Conservation (phyloP, 2,113 vertebrate species). For the Eulemur rufifrons region DNA sequence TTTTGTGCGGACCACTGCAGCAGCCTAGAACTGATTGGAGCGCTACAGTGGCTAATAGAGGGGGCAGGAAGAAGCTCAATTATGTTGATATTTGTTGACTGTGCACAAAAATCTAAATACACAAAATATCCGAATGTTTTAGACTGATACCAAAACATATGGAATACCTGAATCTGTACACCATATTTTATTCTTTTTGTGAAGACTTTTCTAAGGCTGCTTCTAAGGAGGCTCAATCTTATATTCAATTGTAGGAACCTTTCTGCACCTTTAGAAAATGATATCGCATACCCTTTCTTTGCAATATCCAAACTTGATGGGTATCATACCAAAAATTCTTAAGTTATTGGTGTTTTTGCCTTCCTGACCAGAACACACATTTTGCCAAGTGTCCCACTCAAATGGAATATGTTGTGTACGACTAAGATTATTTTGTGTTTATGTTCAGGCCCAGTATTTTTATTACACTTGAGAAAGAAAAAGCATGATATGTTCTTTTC, state of each 20-base stretch:
- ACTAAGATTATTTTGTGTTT: neutral
- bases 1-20: neutral
- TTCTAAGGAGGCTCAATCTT: neutral
- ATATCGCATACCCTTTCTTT: neutral
- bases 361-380: neutral
- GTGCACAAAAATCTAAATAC: neutral
- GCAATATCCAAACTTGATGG: neutral
- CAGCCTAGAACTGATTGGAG: neutral
- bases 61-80: neutral
- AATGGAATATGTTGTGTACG: neutral
- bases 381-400: neutral
- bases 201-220: neutral
- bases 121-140: neutral
- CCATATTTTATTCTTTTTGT: neutral
- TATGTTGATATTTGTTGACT: neutral
- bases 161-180: neutral
- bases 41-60: neutral
- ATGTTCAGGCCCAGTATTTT: neutral
- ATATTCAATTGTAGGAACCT: neutral
- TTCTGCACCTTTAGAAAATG: conserved; percentile 15
- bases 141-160: neutral
- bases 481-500: neutral
- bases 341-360: neutral
- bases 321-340: neutral
- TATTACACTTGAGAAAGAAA: neutral